These are phyloP conservation scores for Heliconius melpomene DNA, from an alignment of 1,140 invertebrate genomes.

Conservation along the genomic window DNA sequence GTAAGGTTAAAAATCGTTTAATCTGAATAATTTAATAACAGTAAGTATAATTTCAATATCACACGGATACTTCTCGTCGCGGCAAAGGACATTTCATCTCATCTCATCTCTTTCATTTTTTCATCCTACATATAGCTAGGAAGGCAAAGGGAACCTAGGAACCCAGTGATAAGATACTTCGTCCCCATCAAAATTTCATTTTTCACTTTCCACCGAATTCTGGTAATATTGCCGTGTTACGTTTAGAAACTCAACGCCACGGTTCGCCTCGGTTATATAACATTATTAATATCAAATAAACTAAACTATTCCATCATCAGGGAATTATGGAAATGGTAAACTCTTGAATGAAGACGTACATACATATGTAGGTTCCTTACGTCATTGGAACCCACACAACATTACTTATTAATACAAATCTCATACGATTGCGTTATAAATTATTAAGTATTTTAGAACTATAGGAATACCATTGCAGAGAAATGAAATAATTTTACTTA, in stretches of 20 bases:
- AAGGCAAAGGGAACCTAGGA: not conserved
- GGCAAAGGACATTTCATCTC: too few species aligned
- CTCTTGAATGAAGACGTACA: not conserved
- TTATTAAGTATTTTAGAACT: not conserved
- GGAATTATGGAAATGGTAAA: not conserved
- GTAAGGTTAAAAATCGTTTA: not conserved
- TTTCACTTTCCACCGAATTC: not conserved
- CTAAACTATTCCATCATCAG: not conserved
- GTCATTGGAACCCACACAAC: not conserved
- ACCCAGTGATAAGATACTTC: not conserved
- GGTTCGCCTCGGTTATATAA: not conserved
- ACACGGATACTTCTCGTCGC: too few species aligned
- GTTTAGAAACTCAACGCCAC: not conserved
- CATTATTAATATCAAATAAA: not conserved
- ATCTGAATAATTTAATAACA: too few species aligned
- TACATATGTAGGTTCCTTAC: too few species aligned
- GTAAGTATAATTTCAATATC: too few species aligned
- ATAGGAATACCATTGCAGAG: not conserved
- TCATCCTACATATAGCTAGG: too few species aligned
- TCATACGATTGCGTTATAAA: not conserved
- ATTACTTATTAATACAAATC: constrained; percentile 1
- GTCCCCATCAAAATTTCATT: not conserved
- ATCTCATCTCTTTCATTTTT: not conserved
- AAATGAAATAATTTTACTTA: too few species aligned
- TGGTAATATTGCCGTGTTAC: not conserved